These are phyloP conservation scores for Ginglymostoma cirratum DNA, from an alignment of 2,113 vertebrate genomes.

Conservation along the genomic window DNA sequence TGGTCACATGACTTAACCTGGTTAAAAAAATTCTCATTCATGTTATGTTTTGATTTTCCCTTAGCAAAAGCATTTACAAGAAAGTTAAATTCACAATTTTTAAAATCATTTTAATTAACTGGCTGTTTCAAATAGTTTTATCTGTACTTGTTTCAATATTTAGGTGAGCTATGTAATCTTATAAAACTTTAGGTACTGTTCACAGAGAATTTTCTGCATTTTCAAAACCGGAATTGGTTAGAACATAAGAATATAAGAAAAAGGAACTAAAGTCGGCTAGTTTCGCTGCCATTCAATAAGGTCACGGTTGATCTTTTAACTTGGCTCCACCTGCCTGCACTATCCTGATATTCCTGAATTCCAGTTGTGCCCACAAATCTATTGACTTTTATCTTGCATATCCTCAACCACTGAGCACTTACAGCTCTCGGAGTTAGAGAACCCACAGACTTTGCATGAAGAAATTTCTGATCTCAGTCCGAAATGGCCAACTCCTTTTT, in stretches of 20 bases:
- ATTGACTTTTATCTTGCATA: background rate
- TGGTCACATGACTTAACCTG: background rate
- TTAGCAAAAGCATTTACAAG: background rate
- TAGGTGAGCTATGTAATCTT: background rate
- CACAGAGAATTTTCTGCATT: background rate
- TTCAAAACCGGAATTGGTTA: background rate
- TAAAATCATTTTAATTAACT: constrained; percentile 29
- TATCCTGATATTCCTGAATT: background rate
- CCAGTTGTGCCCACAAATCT: background rate
- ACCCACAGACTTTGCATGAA: background rate
- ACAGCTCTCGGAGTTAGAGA: background rate
- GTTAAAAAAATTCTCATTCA: background rate
- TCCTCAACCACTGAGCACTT: background rate
- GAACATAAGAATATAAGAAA: background rate
- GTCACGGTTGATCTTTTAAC: background rate
- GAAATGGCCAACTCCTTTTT: background rate
- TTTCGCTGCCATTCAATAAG: background rate
- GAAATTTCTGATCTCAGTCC: background rate
- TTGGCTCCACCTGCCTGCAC: background rate
- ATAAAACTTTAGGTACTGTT: background rate
- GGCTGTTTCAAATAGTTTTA: background rate
- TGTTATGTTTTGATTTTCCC: background rate
- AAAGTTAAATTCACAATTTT: constrained; percentile 13
- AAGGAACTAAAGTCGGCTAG: background rate
- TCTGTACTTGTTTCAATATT: background rate